phyloP scores from a whole-genome alignment of 2,113 vertebrate genomes.

The Cariama cristata region DNA sequence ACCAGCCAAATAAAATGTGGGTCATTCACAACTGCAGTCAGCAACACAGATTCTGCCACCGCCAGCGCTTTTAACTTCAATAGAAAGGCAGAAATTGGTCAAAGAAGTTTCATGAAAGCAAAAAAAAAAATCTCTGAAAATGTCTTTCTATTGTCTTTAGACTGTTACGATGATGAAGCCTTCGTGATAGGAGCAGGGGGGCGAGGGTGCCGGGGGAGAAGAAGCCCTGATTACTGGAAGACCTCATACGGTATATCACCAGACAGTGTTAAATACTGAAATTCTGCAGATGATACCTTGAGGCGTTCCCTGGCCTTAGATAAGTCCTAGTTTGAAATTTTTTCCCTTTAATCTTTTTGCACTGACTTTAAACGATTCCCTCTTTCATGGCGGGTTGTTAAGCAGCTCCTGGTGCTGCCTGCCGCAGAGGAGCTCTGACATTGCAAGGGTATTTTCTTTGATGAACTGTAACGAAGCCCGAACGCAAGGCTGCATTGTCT shows the following conservation, averaged over 20 bases:
- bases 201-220: background rate
- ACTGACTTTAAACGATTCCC: background rate
- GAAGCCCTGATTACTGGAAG: background rate
- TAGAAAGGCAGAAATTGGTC: background rate
- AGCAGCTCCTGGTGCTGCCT: background rate
- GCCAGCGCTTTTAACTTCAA: background rate
- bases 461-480: background rate
- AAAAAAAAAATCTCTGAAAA: background rate
- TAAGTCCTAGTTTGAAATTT: slow-evolving; percentile 29
- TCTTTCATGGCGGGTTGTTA: background rate
- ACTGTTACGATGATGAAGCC: background rate
- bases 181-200: background rate
- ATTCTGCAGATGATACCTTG: background rate
- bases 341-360: background rate
- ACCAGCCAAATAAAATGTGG: background rate
- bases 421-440: slow-evolving; percentile 13
- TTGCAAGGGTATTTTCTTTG: slow-evolving; percentile 22
- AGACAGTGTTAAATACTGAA: background rate
- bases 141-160: background rate
- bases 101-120: background rate
- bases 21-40: background rate
- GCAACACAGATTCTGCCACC: background rate
- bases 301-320: background rate
- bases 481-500: background rate
- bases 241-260: background rate